Evolutionary conservation across 2,797 vertebrate species (phyloP).

Genomic region (Falco berigora): DNA sequence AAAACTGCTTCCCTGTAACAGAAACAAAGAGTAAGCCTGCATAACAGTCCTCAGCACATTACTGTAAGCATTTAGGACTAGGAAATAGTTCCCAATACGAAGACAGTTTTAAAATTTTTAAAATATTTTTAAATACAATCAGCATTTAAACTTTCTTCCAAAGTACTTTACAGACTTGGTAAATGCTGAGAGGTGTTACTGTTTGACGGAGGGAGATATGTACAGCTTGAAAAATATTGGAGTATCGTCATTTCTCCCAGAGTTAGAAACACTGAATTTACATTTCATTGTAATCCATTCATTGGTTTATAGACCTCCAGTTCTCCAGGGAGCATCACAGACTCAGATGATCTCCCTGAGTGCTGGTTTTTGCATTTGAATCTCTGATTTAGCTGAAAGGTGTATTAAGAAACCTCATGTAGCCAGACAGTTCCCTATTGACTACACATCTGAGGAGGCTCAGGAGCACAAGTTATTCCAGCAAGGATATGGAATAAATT

Average conservation of each 20-base stretch:
- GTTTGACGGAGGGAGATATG: background rate
- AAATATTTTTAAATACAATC: background rate
- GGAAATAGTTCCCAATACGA: background rate
- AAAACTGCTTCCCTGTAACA: background rate
- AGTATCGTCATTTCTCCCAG: background rate
- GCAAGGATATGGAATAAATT: slow-evolving; percentile 52
- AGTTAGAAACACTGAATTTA: slow-evolving; percentile 25
- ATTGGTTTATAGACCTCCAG: slow-evolving; percentile 50
- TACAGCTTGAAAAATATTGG: slow-evolving; percentile 9
- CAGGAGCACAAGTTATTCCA: slow-evolving; percentile 43
- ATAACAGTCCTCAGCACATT: background rate
- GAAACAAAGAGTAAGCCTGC: background rate
- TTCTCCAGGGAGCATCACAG: slow-evolving; percentile 48
- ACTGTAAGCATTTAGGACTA: background rate
- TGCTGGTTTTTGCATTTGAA: slow-evolving; percentile 45
- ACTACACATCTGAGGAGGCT: slow-evolving; percentile 44
- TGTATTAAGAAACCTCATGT: slow-evolving; percentile 46
- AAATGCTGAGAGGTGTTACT: background rate
- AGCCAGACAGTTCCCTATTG: slow-evolving; percentile 54
- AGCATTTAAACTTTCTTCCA: background rate
- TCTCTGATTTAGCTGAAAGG: slow-evolving; percentile 66
- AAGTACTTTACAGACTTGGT: background rate
- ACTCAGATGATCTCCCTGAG: slow-evolving; percentile 47
- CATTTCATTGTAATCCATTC: slow-evolving; percentile 59
- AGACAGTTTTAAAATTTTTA: background rate